Percentiles rank a stretch among this genome's conserved stretches.
Evolutionary conservation across 1,140 invertebrate species (phyloP).

Genomic region (Octopus bimaculoides): DNA sequence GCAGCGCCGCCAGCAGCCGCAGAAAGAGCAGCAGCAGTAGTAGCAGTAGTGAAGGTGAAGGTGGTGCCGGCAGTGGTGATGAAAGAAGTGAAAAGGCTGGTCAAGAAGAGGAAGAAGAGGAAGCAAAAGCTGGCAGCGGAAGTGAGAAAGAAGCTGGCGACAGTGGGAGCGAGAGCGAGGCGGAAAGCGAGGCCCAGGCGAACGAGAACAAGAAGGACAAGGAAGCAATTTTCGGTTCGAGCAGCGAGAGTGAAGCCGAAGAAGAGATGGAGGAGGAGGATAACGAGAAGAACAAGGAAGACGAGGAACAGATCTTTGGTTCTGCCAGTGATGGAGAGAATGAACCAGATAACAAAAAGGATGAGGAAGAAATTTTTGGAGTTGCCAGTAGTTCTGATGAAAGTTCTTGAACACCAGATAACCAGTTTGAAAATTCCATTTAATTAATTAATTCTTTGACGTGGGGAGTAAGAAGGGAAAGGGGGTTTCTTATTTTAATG

Average conservation of each 20-base stretch:
- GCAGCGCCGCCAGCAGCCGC: constrained; percentile 15
- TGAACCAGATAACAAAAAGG: constrained; percentile 40
- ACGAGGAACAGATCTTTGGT: constrained; percentile 58
- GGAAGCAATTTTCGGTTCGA: constrained; percentile 58
- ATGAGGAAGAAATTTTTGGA: constrained; percentile 59
- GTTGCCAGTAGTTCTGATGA: constrained; percentile 49
- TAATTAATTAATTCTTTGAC: background rate
- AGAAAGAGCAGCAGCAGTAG: constrained; percentile 24
- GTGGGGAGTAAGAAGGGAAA: background rate
- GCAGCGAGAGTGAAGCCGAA: constrained; percentile 33
- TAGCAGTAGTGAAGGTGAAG: constrained; percentile 29
- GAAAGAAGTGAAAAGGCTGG: constrained; percentile 22
- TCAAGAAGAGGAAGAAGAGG: constrained; percentile 23
- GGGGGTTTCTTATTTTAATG: background rate
- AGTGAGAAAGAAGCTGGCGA: constrained; percentile 16
- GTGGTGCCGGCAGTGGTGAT: constrained; percentile 3
- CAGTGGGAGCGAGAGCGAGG: constrained; percentile 35
- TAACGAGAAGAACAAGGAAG: constrained; percentile 50
- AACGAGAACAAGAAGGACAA: constrained; percentile 41
- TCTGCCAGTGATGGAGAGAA: constrained; percentile 43
- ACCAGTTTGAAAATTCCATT: background rate
- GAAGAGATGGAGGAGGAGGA: constrained; percentile 26
- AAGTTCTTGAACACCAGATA: constrained; percentile 20
- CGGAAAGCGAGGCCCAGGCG: constrained; percentile 33
- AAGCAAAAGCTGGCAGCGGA: background rate